These are phyloP conservation scores for Tragopan temminckii DNA, from an alignment of 2,797 vertebrate genomes.

Conservation along the genomic window DNA sequence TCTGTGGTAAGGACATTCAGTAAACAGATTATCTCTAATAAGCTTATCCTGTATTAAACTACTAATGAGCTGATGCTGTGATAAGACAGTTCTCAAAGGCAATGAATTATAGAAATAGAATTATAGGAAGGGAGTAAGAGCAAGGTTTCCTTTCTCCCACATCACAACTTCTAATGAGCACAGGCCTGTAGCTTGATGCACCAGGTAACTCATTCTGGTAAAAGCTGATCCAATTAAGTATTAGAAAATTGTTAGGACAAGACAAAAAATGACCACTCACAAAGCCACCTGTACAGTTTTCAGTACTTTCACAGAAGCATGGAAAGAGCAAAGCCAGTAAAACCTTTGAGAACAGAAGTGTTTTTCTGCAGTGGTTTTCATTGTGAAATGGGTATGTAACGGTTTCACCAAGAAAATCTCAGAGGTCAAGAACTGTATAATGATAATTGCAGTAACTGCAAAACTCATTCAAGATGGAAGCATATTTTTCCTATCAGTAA, in stretches of 20 bases:
- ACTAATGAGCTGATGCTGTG: slow-evolving; percentile 67
- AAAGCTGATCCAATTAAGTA: neutral
- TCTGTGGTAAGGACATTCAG: slow-evolving; percentile 39
- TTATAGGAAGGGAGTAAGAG: neutral
- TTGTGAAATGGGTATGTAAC: neutral
- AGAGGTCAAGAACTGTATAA: neutral
- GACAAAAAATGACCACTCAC: neutral
- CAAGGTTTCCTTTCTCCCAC: neutral
- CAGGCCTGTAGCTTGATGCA: accelerated
- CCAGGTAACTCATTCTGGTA: neutral
- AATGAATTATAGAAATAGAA: slow-evolving; percentile 56
- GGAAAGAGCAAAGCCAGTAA: neutral
- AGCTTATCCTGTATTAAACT: slow-evolving; percentile 74
- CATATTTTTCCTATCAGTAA: neutral
- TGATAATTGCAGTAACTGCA: neutral
- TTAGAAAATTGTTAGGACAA: neutral
- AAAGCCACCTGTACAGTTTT: neutral
- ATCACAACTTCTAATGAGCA: neutral
- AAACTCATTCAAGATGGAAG: neutral
- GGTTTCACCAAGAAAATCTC: neutral
- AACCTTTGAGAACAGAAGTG: neutral
- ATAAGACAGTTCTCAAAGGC: slow-evolving; percentile 75
- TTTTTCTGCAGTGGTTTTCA: neutral
- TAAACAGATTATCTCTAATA: slow-evolving; percentile 72
- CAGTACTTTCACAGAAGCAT: neutral